These are phyloP conservation scores for Meandrina meandrites DNA, from an alignment of 92 coral and sea anemone genomes.

Conservation along the genomic window DNA sequence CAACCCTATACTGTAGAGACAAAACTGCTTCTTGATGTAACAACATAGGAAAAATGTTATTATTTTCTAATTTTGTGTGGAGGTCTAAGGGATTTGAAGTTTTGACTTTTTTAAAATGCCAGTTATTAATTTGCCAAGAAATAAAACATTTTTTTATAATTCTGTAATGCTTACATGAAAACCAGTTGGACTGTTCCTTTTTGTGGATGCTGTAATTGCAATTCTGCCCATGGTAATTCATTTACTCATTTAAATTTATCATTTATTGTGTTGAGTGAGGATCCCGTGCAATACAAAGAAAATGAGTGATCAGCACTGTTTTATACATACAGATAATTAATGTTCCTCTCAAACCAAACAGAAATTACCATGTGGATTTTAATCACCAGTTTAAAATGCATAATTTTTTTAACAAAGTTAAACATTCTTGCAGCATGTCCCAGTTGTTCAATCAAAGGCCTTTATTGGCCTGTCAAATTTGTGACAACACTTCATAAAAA, in stretches of 20 bases:
- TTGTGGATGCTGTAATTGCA: not conserved
- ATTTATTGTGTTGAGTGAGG: not conserved
- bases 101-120: not conserved
- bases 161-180: not conserved
- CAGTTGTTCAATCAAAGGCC: not conserved
- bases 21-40: no score
- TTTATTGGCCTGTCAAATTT: not conserved
- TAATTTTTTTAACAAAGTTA: not conserved
- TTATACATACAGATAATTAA: not conserved
- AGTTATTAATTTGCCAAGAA: no score
- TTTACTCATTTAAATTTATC: no score
- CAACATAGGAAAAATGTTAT: no score
- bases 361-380: no score
- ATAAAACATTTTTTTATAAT: no score
- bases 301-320: not conserved
- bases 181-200: no score
- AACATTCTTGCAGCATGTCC: not conserved
- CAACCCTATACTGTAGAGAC: no score
- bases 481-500: no score
- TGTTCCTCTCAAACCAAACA: not conserved
- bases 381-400: no score
- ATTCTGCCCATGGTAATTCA: not conserved
- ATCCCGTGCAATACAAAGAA: not conserved
- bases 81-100: not conserved
- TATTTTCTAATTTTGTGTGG: not conserved